Evolutionary conservation across 2,113 vertebrate species (phyloP), one percentile per base, ranked within the genome.

Genomic region (Psittacula cyanocephala): DNA sequence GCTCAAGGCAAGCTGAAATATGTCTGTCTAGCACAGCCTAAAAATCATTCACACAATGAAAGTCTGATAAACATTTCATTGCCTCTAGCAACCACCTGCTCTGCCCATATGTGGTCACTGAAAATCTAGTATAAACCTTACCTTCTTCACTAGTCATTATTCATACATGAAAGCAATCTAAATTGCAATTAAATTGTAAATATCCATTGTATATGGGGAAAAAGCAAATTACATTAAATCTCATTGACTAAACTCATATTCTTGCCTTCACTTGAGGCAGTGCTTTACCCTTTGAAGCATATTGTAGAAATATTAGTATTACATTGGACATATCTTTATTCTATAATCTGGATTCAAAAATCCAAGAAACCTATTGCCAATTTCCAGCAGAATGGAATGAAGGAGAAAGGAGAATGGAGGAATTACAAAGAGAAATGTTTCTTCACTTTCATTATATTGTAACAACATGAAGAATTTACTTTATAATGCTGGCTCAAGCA

Each of bases 41-140:
- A 82, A 93, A 91, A 74, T 39, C 28, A 65, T 33, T 86, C 63
- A 57, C 53, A 93, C 50, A 89, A 88, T 69, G 77, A 74, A 80
- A 59, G 39, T 17, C 31, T 59, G 81, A 50, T 60, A 69, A 95
- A 74, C 14, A 29, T 19, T 88, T 59, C n/a, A 62, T 11, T 94
- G 81, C 89, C 70, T 88, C 75, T 85, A 85, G 93, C 87, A 96
- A 88, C 25, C 89, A 95, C 78, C 91, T 95, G 84, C 29, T 94
- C 68, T 82, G 53, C 9, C 68, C 24, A 8, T 74, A 91, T 25
- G 53, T 12, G 23, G 46, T 63, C 88, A 80, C 63, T 60, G 57
- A 65, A 87, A 85, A 74, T 35, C 44, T 47, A 70, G 17, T 50
- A 59, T 43, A 88, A 76, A 70, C 18, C 10, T 46, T 69, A 47